phyloP scores from a whole-genome alignment of 2,113 vertebrate genomes.

The Mixornis gularis region DNA sequence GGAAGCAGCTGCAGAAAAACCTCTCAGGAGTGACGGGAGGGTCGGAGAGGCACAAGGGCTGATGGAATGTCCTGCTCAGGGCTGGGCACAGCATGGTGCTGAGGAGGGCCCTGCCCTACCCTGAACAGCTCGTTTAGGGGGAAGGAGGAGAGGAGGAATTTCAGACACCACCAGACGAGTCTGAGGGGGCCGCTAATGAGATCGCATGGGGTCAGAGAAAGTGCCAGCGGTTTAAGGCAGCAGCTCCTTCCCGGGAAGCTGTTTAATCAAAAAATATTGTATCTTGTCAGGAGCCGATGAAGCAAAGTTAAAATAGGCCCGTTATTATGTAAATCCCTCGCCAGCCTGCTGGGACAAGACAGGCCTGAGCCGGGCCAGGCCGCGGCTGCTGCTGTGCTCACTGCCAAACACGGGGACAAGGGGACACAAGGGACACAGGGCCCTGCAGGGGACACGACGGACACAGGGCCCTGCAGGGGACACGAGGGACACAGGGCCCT shows the following conservation, averaged over 20 bases:
- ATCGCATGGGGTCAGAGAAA: not conserved
- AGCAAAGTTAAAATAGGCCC: slow-evolving; percentile 9
- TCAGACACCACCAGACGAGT: not conserved
- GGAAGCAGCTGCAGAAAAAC: not conserved
- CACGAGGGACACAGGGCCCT: not conserved
- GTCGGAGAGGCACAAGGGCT: not conserved
- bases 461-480: not conserved
- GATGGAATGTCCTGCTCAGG: not conserved
- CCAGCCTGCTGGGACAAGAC: not conserved
- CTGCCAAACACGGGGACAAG: not conserved
- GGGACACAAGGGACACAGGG: not conserved
- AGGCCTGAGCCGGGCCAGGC: not conserved
- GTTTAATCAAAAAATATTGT: slow-evolving; percentile 35
- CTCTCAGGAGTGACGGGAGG: not conserved
- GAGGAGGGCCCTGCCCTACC: not conserved
- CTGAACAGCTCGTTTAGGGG: not conserved
- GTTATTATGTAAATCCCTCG: slow-evolving; percentile 16
- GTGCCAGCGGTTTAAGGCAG: not conserved
- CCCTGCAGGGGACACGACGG: rapidly evolving
- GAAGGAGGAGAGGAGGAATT: not conserved
- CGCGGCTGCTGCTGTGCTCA: not conserved
- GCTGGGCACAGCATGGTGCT: rapidly evolving
- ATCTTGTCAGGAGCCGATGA: slow-evolving; percentile 22
- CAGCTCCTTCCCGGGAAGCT: slow-evolving; percentile 2
- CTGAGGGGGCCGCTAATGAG: not conserved